Evolutionary conservation across 2,888 invertebrate genomes (phyloP).

Genomic region (Hirudinaria manillensis): DNA sequence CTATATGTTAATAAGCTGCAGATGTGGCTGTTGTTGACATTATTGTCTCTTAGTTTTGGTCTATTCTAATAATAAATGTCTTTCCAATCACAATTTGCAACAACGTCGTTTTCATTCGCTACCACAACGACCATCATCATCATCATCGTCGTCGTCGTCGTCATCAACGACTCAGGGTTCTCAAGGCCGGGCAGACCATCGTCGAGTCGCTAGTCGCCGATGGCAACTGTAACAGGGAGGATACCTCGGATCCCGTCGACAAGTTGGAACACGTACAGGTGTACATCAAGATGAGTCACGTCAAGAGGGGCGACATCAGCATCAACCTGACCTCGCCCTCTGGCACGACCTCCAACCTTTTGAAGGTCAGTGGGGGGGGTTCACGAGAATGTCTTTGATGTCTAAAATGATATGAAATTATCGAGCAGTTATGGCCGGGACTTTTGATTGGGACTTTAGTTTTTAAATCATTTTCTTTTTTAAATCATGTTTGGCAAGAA

Average conservation of each 20-base stretch:
- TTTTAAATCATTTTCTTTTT: no score
- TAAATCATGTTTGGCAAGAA: no score
- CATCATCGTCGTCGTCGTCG: not conserved
- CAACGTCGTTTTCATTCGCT: not conserved
- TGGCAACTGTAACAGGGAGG: conserved; percentile 39
- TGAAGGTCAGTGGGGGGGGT: conserved; percentile 38
- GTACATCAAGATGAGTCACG: conserved; percentile 41
- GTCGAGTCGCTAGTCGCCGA: conserved; percentile 32
- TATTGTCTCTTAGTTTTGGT: no score
- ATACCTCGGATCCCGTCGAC: conserved; percentile 38
- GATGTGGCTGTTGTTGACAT: no score
- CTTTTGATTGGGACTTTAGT: no score
- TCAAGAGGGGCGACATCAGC: conserved; percentile 46
- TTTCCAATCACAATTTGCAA: not conserved
- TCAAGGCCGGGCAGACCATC: not conserved
- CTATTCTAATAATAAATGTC: no score
- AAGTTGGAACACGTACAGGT: conserved; percentile 50
- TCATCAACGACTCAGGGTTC: not conserved
- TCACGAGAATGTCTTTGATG: no score
- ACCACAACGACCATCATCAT: not conserved
- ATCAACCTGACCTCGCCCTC: conserved; percentile 47
- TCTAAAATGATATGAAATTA: no score
- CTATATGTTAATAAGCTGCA: no score
- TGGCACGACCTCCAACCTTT: conserved; percentile 44
- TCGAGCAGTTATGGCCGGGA: no score